A percentile compares a stretch with the other conserved stretches of the same genome.
Conservation (phyloP, 2,113 vertebrate genomes). For the Proteles cristata region DNA sequence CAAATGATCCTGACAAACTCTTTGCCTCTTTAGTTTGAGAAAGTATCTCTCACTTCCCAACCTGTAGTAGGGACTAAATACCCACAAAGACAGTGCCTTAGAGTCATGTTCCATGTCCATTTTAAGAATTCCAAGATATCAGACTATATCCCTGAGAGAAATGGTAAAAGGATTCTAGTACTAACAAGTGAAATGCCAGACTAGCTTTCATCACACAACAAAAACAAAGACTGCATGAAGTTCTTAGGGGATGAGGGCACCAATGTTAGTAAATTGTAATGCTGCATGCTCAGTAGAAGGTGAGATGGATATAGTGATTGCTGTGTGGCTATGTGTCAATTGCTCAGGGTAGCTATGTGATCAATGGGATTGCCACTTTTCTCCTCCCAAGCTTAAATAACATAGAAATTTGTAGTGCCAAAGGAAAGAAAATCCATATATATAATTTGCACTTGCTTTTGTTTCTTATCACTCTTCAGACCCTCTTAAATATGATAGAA, state of each 20-base stretch:
- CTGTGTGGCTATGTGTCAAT: not conserved
- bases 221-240: not conserved
- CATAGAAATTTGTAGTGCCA: not conserved
- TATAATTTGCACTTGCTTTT: not conserved
- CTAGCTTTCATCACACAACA: not conserved
- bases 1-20: not conserved
- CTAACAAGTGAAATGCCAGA: not conserved
- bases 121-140: not conserved
- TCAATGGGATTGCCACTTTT: not conserved
- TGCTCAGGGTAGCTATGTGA: not conserved
- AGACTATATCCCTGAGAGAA: not conserved
- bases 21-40: not conserved
- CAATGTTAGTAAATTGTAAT: not conserved
- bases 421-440: not conserved
- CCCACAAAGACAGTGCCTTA: not conserved
- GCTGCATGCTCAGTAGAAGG: not conserved
- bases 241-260: not conserved
- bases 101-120: not conserved
- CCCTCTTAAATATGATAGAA: not conserved
- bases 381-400: not conserved
- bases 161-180: not conserved
- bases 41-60: not conserved
- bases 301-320: not conserved
- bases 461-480: not conserved
- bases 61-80: not conserved